phyloP scores from a whole-genome alignment of 2,797 vertebrate genomes.

The Strix occidentalis region DNA sequence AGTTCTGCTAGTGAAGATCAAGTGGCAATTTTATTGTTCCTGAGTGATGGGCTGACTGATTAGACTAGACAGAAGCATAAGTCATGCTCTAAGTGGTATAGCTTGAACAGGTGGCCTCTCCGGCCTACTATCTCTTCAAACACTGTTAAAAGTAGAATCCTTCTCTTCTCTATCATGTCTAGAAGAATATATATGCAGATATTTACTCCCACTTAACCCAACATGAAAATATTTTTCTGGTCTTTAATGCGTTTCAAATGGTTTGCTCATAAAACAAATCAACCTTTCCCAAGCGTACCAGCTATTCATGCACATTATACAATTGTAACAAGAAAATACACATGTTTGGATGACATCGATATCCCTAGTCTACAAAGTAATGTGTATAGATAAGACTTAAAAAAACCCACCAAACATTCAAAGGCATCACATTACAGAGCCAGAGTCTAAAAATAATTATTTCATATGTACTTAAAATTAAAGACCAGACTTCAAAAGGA shows the following conservation, averaged over 20 bases:
- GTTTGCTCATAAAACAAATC: neutral
- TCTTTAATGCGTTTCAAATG: neutral
- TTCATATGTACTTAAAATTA: neutral
- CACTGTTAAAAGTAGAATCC: neutral
- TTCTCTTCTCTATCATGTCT: neutral
- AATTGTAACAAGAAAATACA: neutral
- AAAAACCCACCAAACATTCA: neutral
- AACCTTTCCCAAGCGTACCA: neutral
- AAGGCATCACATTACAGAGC: neutral
- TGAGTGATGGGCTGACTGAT: neutral
- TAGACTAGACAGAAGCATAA: conserved; percentile 17
- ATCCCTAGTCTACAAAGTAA: neutral
- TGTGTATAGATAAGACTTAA: neutral
- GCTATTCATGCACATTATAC: neutral
- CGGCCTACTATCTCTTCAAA: neutral
- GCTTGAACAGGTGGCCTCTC: conserved; percentile 19
- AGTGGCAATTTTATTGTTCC: neutral
- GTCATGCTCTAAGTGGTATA: neutral
- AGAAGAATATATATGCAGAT: neutral
- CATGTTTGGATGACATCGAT: neutral
- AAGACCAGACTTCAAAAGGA: conserved; percentile 19
- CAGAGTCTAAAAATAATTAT: neutral
- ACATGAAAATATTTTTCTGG: neutral
- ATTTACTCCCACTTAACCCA: neutral
- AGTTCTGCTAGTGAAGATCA: neutral